Base-by-base conservation (phyloP, 2,888 invertebrate species). In the Thera britannica region DNA sequence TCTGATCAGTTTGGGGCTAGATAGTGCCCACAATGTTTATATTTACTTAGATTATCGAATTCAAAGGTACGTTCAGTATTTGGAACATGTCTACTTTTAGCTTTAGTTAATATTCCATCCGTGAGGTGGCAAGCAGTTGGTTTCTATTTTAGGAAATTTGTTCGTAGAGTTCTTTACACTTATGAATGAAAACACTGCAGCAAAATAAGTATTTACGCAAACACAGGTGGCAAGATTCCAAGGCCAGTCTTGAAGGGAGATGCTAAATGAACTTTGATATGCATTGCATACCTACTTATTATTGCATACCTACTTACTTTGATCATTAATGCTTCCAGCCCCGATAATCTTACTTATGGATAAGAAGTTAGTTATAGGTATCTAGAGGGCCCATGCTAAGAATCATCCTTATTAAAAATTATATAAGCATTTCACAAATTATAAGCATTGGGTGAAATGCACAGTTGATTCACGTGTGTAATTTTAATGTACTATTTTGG, bases 111-210 rank as follows among this genome's bases (percentile, higher is more conserved):
- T 52, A 3, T 34, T 52, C 34, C 8, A 52, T 52, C 1, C 8
- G 6, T 3, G 0, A 34, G 9, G 34, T 34, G 23, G 51, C 51
- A 56, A 58, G 36, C 49, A 2, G 48, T 34, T 52, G 23, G 6
- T 12, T 11, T 60, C 38, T 34, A 60, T 60, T 44, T 61, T 48
- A 12, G 41, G 38, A 38, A 41, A 34, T 52, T 49, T 5, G 2
- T 56, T 52, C n/a, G 34, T 51, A 41, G 34, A 52, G 23, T 35
- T 57, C 11, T 36, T 8, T 46, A 38, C 38, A 49, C 23, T 59
- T 56, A 61, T 68, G 64, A 68, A 68, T 68, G 63, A 68, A 62
- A 57, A 48, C 41, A 67, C 58, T 60, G 56, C 52, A 68, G 56
- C 54, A 54, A 63, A 64, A 65, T 68, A 62, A 68, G 58, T 68